Conservation (phyloP, 2,888 invertebrate genomes). For the Heliothis peltigera region DNA sequence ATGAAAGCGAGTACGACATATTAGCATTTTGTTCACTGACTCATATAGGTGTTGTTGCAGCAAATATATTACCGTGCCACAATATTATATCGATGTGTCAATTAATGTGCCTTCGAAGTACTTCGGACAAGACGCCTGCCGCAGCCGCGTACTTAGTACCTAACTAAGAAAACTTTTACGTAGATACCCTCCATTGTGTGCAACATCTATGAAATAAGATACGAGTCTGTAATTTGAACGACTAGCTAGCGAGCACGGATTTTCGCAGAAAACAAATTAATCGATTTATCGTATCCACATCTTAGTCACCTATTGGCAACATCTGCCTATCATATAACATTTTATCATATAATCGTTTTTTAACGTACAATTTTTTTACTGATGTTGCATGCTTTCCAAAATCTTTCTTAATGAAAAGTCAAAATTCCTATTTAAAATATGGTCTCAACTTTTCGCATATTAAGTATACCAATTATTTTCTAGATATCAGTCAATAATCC, state of each 20-base stretch:
- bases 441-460: too few relatives aligned
- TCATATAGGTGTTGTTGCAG: not conserved
- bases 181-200: not conserved
- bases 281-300: too few relatives aligned
- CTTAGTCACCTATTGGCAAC: too few relatives aligned
- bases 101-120: conserved; percentile 1
- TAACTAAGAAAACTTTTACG: not conserved
- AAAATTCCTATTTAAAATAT: too few relatives aligned
- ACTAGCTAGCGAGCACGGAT: not conserved
- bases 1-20: not conserved
- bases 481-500: too few relatives aligned
- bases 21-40: not conserved
- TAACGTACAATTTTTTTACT: too few relatives aligned
- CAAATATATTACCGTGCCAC: not conserved
- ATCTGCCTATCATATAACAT: too few relatives aligned
- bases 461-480: too few relatives aligned
- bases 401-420: too few relatives aligned
- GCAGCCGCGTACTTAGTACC: not conserved
- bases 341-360: too few relatives aligned
- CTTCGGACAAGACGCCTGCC: not conserved
- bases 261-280: not conserved
- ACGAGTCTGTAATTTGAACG: not conserved
- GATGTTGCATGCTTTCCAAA: too few relatives aligned
- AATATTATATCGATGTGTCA: conserved; percentile 1
- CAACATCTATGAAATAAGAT: not conserved